Conservation (phyloP, 2,888 invertebrate species). For the Nymphalis urticae region DNA sequence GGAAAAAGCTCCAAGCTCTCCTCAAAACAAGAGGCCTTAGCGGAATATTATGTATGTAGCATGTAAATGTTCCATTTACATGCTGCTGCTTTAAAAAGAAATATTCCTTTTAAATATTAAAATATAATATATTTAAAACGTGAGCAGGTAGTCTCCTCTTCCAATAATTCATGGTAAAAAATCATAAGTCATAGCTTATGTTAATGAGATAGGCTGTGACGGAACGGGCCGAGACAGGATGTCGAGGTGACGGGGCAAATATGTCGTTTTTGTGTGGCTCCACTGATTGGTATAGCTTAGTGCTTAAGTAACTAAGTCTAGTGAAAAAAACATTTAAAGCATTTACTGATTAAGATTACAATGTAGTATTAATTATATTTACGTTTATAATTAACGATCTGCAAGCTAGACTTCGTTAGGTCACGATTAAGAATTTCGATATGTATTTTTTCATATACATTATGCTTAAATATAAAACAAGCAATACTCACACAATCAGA, state of each 20-base stretch:
- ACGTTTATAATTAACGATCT: too few species aligned
- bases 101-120: not conserved
- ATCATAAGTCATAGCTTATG: constrained; percentile 48
- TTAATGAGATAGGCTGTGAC: constrained; percentile 47
- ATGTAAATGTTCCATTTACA: too few species aligned
- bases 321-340: constrained; percentile 13
- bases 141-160: constrained; percentile 2
- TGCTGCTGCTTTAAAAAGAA: not conserved
- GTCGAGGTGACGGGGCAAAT: constrained; percentile 52
- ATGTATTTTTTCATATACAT: too few species aligned
- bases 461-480: too few species aligned
- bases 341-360: not conserved
- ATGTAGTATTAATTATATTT: not conserved
- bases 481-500: too few species aligned
- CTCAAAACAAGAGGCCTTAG: too few species aligned
- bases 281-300: constrained; percentile 32
- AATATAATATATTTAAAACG: not conserved
- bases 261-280: constrained; percentile 28
- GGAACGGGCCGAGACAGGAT: constrained; percentile 50
- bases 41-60: too few species aligned
- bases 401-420: too few species aligned
- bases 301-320: constrained; percentile 2
- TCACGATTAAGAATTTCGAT: too few species aligned
- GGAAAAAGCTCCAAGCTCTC: constrained; percentile 24
- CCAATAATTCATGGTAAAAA: constrained; percentile 22